These are phyloP conservation scores for Corydoras sp. DNA, from an alignment of 2,113 vertebrate genomes.

Conservation along the genomic window DNA sequence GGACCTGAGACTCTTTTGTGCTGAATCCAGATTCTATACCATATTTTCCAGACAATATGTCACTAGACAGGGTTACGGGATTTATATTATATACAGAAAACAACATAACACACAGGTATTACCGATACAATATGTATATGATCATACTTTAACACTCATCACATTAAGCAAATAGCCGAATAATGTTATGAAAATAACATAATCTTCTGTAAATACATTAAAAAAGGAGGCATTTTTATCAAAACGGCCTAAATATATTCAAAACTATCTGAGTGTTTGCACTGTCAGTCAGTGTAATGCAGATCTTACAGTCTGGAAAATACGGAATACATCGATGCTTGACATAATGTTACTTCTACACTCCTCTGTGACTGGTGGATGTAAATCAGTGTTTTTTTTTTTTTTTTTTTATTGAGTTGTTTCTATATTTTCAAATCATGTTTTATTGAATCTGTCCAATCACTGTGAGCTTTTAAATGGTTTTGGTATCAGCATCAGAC, in stretches of 20 bases:
- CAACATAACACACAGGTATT: too few relatives aligned
- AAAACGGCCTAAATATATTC: too few relatives aligned
- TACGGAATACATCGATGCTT: not conserved
- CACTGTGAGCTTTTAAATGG: conserved; percentile 40
- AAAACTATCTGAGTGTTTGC: too few relatives aligned
- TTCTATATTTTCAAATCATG: conserved; percentile 9
- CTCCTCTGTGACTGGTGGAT: conserved; percentile 18
- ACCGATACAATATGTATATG: too few relatives aligned
- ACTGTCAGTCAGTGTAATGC: too few relatives aligned
- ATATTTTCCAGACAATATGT: conserved; percentile 11
- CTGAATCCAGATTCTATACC: conserved; percentile 3
- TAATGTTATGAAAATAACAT: too few relatives aligned
- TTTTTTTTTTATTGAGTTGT: not conserved
- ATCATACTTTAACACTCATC: too few relatives aligned
- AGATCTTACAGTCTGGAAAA: conserved; percentile 6
- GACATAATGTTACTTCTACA: not conserved
- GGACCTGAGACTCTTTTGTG: not conserved
- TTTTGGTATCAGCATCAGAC: conserved; percentile 20
- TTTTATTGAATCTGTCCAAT: conserved; percentile 35
- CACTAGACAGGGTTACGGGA: not conserved
- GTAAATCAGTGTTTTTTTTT: conserved; percentile 1
- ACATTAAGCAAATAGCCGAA: too few relatives aligned
- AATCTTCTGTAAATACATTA: too few relatives aligned
- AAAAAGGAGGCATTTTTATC: too few relatives aligned
- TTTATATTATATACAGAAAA: too few relatives aligned